Evolutionary conservation across 2,113 vertebrate species (phyloP).

Genomic region (Ondatra zibethicus): DNA sequence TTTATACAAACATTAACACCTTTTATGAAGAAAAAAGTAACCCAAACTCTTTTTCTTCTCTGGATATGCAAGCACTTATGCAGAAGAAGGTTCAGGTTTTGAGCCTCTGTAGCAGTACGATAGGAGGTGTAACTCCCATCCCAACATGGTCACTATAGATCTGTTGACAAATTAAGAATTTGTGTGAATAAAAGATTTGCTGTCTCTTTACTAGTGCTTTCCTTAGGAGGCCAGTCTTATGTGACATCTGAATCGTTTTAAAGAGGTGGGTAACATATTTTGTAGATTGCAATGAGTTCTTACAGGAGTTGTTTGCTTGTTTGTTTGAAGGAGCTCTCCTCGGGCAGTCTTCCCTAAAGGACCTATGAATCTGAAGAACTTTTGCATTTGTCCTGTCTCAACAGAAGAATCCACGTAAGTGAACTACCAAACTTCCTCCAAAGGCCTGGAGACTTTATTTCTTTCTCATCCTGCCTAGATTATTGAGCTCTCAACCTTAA

Average conservation of each 20-base stretch:
- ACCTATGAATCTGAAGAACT: background rate
- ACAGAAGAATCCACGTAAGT: background rate
- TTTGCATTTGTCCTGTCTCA: background rate
- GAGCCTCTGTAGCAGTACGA: background rate
- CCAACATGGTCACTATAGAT: background rate
- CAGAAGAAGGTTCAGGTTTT: background rate
- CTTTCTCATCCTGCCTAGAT: background rate
- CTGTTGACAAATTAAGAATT: background rate
- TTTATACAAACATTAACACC: background rate
- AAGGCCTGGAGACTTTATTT: background rate
- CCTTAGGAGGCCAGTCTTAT: background rate
- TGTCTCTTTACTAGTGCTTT: background rate
- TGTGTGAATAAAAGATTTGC: constrained; percentile 29
- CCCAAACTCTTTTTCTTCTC: background rate
- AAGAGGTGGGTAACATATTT: background rate
- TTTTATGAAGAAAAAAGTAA: background rate
- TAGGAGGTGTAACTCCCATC: background rate
- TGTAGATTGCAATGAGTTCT: background rate
- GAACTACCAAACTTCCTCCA: background rate
- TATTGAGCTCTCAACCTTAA: background rate
- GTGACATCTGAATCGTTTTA: background rate
- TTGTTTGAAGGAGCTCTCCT: background rate
- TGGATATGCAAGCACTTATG: background rate
- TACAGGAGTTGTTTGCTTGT: background rate
- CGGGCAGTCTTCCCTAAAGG: background rate